phyloP scores from a whole-genome alignment of 2,888 invertebrate genomes.

The Leucozona laternaria region DNA sequence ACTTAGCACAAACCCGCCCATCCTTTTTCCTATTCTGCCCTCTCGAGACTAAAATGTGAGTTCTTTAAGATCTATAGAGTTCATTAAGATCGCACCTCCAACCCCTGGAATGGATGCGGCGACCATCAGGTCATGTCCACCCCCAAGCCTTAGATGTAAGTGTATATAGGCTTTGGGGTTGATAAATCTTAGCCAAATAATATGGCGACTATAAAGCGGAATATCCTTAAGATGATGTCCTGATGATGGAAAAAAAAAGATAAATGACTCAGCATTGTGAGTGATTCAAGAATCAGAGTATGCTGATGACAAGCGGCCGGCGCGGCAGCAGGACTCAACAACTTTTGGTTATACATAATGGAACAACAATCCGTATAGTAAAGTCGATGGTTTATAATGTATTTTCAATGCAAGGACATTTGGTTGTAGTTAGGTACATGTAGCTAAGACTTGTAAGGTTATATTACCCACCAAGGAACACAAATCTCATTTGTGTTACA shows the following conservation, averaged over 20 bases:
- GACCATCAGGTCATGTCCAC: neutral
- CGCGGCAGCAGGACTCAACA: conserved; percentile 57
- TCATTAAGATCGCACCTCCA: conserved; percentile 58
- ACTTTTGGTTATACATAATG: conserved; percentile 71
- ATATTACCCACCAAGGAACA: conserved; percentile 19
- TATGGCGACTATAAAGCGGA: conserved; percentile 38
- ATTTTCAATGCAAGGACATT: conserved; percentile 69
- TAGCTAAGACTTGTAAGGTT: neutral
- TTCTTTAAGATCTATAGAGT: conserved; percentile 31
- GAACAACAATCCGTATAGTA: conserved; percentile 46
- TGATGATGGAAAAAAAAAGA: conserved; percentile 51
- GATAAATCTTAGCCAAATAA: conserved; percentile 54
- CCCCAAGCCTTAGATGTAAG: neutral
- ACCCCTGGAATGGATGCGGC: neutral
- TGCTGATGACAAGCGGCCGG: conserved; percentile 70
- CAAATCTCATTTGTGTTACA: conserved; percentile 69
- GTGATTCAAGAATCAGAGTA: conserved; percentile 51
- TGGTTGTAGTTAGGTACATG: neutral
- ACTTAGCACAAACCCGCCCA: conserved; percentile 24
- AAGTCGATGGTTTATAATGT: conserved; percentile 70
- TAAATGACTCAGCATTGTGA: conserved; percentile 68
- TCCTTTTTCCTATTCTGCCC: neutral
- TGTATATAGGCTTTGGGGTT: conserved; percentile 45
- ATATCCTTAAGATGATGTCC: conserved; percentile 61
- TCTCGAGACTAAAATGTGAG: conserved; percentile 54